Evolutionary conservation across 2,888 invertebrate species (phyloP).

Genomic region (Caenorhabditis sinica): DNA sequence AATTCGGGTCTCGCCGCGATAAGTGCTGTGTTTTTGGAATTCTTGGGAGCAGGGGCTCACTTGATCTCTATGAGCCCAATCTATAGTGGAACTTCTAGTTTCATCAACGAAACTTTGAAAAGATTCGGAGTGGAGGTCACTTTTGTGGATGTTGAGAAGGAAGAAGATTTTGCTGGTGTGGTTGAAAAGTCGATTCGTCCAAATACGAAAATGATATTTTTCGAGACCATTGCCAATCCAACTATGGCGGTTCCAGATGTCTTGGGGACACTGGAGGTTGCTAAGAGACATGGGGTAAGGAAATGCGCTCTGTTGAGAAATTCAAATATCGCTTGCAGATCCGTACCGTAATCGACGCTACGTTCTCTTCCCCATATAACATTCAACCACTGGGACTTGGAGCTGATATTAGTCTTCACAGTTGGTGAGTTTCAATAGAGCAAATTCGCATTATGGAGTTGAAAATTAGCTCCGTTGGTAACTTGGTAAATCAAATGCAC

Average conservation of each 20-base stretch:
- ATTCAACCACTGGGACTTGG: slow-evolving; percentile 84
- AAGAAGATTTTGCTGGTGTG: slow-evolving; percentile 73
- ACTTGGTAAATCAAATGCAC: too few species aligned
- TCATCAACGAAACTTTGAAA: slow-evolving; percentile 79
- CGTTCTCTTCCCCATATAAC: slow-evolving; percentile 84
- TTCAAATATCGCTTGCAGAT: slow-evolving; percentile 43
- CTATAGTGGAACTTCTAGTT: slow-evolving; percentile 83
- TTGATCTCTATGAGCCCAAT: slow-evolving; percentile 71
- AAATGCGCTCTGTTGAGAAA: too few species aligned
- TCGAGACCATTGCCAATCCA: slow-evolving; percentile 84
- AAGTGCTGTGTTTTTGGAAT: slow-evolving; percentile 82
- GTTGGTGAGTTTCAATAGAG: slow-evolving; percentile 77
- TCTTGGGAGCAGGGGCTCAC: slow-evolving; percentile 84
- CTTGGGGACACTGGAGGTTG: slow-evolving; percentile 78
- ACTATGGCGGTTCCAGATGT: slow-evolving; percentile 84
- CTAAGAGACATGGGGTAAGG: slow-evolving; percentile 60
- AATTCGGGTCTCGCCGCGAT: slow-evolving; percentile 80
- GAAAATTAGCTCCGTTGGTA: too few species aligned
- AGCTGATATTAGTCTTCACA: slow-evolving; percentile 84
- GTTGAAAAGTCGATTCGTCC: slow-evolving; percentile 81
- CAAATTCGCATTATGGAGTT: too few species aligned
- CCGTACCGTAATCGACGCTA: slow-evolving; percentile 84
- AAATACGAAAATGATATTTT: slow-evolving; percentile 84
- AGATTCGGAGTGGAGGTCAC: slow-evolving; percentile 81
- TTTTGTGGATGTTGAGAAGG: slow-evolving; percentile 68